Base-by-base conservation (phyloP, 1,140 invertebrate genomes). In the Bombus ignitus region DNA sequence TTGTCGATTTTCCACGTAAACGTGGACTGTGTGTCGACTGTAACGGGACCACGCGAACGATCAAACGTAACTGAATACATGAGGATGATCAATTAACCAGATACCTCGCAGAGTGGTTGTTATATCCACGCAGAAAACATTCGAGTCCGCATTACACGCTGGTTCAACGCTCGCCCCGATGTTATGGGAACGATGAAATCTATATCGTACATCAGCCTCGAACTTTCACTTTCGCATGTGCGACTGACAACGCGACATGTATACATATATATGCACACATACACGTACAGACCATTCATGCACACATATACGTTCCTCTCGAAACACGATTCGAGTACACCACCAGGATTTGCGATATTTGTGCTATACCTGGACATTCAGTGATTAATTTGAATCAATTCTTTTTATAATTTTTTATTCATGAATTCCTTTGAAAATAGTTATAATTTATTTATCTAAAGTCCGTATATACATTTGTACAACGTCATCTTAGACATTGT, bases 141-240 rank as follows among this genome's bases (percentile, higher is more conserved):
- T 70, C 65, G 76, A 62, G 53, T 28, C n/a, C 10, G 53, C 42
- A 37, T 87, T 88, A 77, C 39, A 57, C 47, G 66, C 59, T 73
- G 65, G 79, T 83, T 83, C 80, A 83, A 89, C 87, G 74, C 79
- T 88, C 81, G 28, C 74, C 74, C 65, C 87, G 83, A 88, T 84
- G 85, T 89, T 89, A 89, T 76, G 79, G 79, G 88, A 89, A 87
- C 79, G 74, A 84, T 71, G 71, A 76, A 79, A 79, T 79, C 78
- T 88, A 89, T 89, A 89, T 79, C 88, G 88, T 89, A 81, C 87
- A 80, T 89, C 88, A 89, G 83, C 83, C 87, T 80, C 88, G 87
- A 89, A 89, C 88, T 89, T 89, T 89, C 88, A 89, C 88, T 89
- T 89, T 85, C 88, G 75, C 87, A 83, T 88, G 68, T 81, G 83